A percentile compares a stretch with the other conserved stretches of the same genome.
Evolutionary conservation across 1,140 invertebrate species (phyloP).

Genomic region (Pogonomyrmex californicus): DNA sequence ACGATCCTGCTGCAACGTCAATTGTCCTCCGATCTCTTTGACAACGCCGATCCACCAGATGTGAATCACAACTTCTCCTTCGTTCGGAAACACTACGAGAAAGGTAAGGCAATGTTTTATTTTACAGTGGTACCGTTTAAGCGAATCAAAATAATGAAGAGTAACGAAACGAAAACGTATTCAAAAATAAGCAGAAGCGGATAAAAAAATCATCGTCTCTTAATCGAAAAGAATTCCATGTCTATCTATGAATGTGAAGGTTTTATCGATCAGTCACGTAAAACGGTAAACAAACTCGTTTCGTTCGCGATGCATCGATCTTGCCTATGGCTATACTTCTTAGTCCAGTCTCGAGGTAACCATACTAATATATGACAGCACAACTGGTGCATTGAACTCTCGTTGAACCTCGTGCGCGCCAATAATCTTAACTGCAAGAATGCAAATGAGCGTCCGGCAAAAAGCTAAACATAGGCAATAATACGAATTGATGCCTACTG

Average conservation of each 20-base stretch:
- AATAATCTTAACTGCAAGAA: conserved; percentile 35
- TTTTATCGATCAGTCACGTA: background rate
- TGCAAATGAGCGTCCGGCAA: conserved; percentile 33
- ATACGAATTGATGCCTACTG: conserved; percentile 13
- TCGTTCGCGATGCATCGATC: conserved; percentile 19
- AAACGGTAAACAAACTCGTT: background rate
- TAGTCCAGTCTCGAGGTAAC: conserved; percentile 16
- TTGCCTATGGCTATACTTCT: background rate
- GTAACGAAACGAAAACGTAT: background rate
- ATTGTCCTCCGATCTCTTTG: conserved; percentile 82
- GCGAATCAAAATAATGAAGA: background rate
- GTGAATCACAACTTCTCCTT: conserved; percentile 83
- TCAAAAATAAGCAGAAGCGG: background rate
- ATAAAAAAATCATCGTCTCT: background rate
- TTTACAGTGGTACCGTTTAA: background rate
- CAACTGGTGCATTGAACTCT: conserved; percentile 49
- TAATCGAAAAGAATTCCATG: background rate
- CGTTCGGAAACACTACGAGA: conserved; percentile 79
- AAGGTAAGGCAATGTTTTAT: conserved; percentile 71
- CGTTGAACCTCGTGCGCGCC: conserved; percentile 31
- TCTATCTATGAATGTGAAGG: background rate
- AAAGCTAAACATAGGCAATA: conserved; percentile 17
- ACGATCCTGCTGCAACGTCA: conserved; percentile 85
- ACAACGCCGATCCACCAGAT: conserved; percentile 78
- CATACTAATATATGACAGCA: conserved; percentile 25